Percentiles rank a stretch among this genome's conserved stretches.
These are phyloP conservation scores for Alaudala cheleensis DNA, from an alignment of 2,113 vertebrate species.

Conservation along the genomic window DNA sequence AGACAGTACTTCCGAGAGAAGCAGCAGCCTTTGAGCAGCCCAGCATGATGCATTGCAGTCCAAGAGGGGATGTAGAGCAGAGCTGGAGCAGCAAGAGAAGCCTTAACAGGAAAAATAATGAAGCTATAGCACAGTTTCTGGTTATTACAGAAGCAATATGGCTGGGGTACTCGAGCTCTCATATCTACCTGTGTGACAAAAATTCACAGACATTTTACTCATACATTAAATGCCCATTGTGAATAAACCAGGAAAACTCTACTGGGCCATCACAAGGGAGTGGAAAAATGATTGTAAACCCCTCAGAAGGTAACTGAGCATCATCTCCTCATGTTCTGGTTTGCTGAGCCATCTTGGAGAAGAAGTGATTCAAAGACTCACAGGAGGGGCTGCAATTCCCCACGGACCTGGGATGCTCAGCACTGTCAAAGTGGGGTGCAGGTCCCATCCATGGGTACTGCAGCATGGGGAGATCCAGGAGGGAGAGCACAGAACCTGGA, in stretches of 20 bases:
- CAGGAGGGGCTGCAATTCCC: neutral
- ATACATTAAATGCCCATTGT: neutral
- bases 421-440: neutral
- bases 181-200: neutral
- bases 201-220: neutral
- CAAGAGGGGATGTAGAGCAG: neutral
- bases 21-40: neutral
- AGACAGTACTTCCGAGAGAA: neutral
- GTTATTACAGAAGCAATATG: neutral
- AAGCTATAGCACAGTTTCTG: neutral
- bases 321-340: neutral
- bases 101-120: neutral
- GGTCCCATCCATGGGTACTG: neutral
- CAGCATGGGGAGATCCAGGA: fast-evolving
- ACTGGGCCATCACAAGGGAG: neutral
- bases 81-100: neutral
- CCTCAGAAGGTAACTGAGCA: neutral
- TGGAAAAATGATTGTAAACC: neutral
- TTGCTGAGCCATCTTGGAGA: neutral
- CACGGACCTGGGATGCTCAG: neutral
- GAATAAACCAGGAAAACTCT: neutral
- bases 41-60: neutral
- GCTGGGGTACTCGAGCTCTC: neutral
- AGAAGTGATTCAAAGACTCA: neutral
- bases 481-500: fast-evolving